phyloP scores from a whole-genome alignment of 2,113 vertebrate genomes.

The Ceuthmochares aereus region DNA sequence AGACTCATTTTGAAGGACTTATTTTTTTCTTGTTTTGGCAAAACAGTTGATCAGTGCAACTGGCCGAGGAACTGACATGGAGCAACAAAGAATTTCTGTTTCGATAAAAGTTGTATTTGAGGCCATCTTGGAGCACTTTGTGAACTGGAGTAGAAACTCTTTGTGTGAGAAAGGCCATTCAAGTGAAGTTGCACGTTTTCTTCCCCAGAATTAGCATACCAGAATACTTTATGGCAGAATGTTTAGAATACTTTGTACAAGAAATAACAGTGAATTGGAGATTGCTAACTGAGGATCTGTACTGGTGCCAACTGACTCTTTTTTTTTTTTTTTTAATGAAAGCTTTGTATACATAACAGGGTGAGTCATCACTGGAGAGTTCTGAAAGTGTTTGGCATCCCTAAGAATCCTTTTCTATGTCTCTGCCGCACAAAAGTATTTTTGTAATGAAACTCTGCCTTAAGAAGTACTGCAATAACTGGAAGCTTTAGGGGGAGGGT shows the following conservation, averaged over 20 bases:
- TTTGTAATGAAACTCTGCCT: constrained; percentile 40
- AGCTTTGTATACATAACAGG: constrained; percentile 66
- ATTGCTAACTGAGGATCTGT: constrained; percentile 52
- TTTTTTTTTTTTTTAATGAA: constrained; percentile 46
- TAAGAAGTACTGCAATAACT: constrained; percentile 16
- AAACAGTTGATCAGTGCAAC: constrained; percentile 10
- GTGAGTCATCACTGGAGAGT: constrained; percentile 53
- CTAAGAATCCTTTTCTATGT: constrained; percentile 39
- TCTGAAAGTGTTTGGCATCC: constrained; percentile 64
- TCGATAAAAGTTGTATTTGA: background rate
- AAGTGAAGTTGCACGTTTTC: constrained; percentile 34
- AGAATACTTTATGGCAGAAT: constrained; percentile 14
- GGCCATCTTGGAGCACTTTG: constrained; percentile 46
- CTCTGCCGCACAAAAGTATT: background rate
- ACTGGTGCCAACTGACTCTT: constrained; percentile 45
- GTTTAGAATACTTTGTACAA: constrained; percentile 49
- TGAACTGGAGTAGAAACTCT: constrained; percentile 30
- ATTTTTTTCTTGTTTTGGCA: constrained; percentile 51
- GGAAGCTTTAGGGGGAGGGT: background rate
- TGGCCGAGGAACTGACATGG: constrained; percentile 15
- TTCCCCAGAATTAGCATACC: constrained; percentile 36
- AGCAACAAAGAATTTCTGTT: constrained; percentile 62
- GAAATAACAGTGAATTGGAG: constrained; percentile 47
- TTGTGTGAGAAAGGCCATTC: constrained; percentile 28
- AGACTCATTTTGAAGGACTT: constrained; percentile 32